A percentile compares a stretch with the other conserved stretches of the same genome.
Evolutionary conservation across 2,797 vertebrate genomes (phyloP).

Genomic region (Delichon dasypus): DNA sequence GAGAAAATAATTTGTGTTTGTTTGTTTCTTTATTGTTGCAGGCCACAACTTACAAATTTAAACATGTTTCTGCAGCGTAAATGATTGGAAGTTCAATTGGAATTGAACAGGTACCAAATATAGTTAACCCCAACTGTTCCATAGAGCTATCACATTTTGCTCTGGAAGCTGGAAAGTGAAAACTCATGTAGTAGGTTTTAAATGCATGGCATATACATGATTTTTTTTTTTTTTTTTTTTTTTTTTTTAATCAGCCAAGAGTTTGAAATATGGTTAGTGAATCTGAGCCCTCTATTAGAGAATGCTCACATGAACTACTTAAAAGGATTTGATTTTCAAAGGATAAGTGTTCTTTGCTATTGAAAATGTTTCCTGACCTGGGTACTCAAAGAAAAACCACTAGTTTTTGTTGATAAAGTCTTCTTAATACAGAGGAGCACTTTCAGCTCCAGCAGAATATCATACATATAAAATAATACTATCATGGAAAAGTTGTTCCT

Average conservation of each 20-base stretch:
- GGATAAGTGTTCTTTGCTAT: background rate
- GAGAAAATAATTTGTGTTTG: background rate
- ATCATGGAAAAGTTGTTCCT: background rate
- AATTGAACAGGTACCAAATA: constrained; percentile 22
- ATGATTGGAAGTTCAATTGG: background rate
- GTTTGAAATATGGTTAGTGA: constrained; percentile 7
- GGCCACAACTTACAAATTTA: background rate
- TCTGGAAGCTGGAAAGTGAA: constrained; percentile 44
- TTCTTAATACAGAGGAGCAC: background rate
- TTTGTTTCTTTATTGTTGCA: background rate
- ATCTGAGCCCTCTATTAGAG: background rate
- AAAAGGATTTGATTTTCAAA: constrained; percentile 9
- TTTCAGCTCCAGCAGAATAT: background rate
- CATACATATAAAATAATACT: background rate
- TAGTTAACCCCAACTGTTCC: background rate
- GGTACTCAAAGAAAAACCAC: background rate
- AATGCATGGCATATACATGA: background rate
- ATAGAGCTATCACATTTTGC: constrained; percentile 8
- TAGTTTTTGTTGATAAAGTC: background rate
- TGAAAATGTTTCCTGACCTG: background rate
- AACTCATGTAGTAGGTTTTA: constrained; percentile 19
- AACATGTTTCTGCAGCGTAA: background rate
- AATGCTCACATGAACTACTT: background rate
- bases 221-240: constrained; percentile 38
- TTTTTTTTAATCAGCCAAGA: constrained; percentile 5